Percentiles rank a stretch among this genome's conserved stretches.
Evolutionary conservation across 1,140 invertebrate genomes (phyloP).

Genomic region (Acromyrmex charruanus): DNA sequence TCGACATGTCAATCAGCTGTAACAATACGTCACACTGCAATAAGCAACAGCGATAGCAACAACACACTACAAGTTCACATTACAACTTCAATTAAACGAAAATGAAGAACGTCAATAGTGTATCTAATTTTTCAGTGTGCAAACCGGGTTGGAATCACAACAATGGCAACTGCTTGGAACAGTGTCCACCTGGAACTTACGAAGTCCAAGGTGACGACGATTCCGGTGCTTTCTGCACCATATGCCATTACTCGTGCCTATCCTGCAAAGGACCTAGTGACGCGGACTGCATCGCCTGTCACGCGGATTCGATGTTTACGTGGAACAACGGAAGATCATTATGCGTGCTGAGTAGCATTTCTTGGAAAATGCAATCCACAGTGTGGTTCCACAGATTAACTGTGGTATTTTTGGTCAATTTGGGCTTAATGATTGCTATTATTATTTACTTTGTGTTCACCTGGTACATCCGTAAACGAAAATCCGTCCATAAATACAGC

Average conservation of each 20-base stretch:
- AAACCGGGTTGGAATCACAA: conserved; percentile 60
- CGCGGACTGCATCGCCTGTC: conserved; percentile 76
- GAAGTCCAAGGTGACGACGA: conserved; percentile 23
- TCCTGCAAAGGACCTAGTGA: conserved; percentile 76
- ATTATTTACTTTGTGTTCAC: conserved; percentile 49
- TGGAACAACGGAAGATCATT: conserved; percentile 53
- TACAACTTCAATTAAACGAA: not conserved
- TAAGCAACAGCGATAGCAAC: not conserved
- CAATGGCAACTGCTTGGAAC: conserved; percentile 56
- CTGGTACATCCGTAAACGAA: conserved; percentile 41
- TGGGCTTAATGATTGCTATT: not conserved
- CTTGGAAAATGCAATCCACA: conserved; percentile 75
- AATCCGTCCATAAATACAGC: conserved; percentile 64
- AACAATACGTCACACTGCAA: conserved; percentile 1
- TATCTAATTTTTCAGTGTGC: conserved; percentile 76
- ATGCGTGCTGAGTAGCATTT: conserved; percentile 72
- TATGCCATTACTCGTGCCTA: conserved; percentile 78
- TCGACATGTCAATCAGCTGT: not conserved
- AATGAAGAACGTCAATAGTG: conserved; percentile 50
- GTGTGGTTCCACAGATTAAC: conserved; percentile 77
- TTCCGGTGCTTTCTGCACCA: conserved; percentile 56
- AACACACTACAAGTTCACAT: not conserved
- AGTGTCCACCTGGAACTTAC: conserved; percentile 70
- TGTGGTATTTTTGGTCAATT: conserved; percentile 69
- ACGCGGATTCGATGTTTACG: conserved; percentile 69